A percentile compares a stretch with the other conserved stretches of the same genome.
Conservation (phyloP, 2,888 invertebrate species). For the Pyrrhosoma nymphula region DNA sequence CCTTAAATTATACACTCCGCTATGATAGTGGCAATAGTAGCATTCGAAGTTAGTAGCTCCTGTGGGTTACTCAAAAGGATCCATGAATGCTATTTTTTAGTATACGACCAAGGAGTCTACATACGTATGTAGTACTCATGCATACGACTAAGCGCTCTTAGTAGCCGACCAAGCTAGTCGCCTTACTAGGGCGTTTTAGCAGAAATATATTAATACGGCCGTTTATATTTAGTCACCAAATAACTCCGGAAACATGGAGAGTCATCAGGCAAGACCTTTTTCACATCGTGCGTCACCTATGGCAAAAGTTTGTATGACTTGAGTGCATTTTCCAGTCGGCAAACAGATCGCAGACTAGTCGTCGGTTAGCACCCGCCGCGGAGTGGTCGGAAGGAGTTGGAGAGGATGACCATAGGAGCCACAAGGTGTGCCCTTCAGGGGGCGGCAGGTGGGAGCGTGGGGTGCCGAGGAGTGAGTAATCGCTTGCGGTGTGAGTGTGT, state of each 20-base stretch:
- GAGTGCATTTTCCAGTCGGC: neutral
- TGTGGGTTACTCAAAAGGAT: too few species aligned
- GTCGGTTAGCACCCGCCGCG: neutral
- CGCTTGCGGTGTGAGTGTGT: neutral
- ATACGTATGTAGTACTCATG: too few species aligned
- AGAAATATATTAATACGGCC: too few species aligned
- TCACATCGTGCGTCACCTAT: neutral
- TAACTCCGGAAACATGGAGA: neutral
- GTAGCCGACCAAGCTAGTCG: too few species aligned
- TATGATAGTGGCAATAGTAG: too few species aligned
- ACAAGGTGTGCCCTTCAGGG: neutral
- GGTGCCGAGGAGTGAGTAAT: neutral
- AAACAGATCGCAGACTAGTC: neutral
- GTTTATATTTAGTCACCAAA: too few species aligned
- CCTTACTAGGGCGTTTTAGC: too few species aligned
- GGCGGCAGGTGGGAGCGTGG: neutral
- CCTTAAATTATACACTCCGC: too few species aligned
- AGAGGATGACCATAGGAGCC: neutral
- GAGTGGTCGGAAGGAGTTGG: neutral
- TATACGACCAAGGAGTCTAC: too few species aligned
- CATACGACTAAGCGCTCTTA: too few species aligned
- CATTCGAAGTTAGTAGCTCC: too few species aligned
- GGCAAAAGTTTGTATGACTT: neutral
- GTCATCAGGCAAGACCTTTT: neutral
- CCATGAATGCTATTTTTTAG: too few species aligned